Percentiles rank a stretch among this genome's conserved stretches.
These are phyloP conservation scores for mouse (Mus musculus) DNA, from an alignment of 2,113 vertebrate genomes.

Conservation along the genomic window GRCm39 chrX:150777001-150777500, in stretches of 20 bases:
- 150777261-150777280: not conserved
- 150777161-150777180: no score
- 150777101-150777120: no score
- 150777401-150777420: not conserved
- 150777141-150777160: no score
- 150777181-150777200: not conserved
- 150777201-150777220: not conserved
- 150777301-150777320: not conserved
- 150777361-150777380: not conserved
- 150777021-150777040: no score
- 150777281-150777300: not conserved
- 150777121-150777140: no score
- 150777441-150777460: conserved; percentile 4
- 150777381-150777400: not conserved
- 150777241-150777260: not conserved
- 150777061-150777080: no score
- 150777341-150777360: not conserved
- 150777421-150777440: not conserved
- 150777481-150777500: not conserved
- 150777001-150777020: no score
- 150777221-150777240: not conserved
- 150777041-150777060: no score
- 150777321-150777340: not conserved
- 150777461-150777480: not conserved
- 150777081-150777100: no score